Conservation (phyloP, 2,797 vertebrate species). For the Phalloptychus januarius region DNA sequence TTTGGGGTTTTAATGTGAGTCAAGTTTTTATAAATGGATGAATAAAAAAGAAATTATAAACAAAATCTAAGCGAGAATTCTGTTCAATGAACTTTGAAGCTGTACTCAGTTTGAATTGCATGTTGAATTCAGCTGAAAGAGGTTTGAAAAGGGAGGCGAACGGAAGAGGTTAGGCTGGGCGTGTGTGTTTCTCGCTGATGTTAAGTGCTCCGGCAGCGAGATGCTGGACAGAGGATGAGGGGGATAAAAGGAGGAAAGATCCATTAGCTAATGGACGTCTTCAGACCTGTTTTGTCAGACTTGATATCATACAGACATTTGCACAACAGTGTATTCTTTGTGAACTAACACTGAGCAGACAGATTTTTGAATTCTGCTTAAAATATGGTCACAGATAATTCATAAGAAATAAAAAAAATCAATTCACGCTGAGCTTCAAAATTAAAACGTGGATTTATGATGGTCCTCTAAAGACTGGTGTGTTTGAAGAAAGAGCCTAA, state of each 20-base stretch:
- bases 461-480: slow-evolving; percentile 10
- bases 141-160: slow-evolving; percentile 6
- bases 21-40: neutral
- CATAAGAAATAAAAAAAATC: slow-evolving; percentile 7
- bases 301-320: slow-evolving; percentile 46
- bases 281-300: slow-evolving; percentile 81
- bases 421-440: slow-evolving; percentile 12
- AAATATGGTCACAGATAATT: slow-evolving; percentile 36
- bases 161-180: slow-evolving; percentile 5
- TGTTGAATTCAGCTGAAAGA: slow-evolving; percentile 68
- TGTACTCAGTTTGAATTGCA: slow-evolving; percentile 30
- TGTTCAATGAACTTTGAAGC: slow-evolving; percentile 6
- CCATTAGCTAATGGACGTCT: slow-evolving; percentile 96
- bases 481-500: slow-evolving; percentile 67
- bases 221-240: slow-evolving; percentile 67
- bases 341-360: slow-evolving; percentile 14
- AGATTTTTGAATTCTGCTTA: slow-evolving; percentile 17
- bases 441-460: slow-evolving; percentile 24
- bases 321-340: slow-evolving; percentile 26
- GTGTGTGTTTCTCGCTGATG: slow-evolving; percentile 54
- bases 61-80: neutral
- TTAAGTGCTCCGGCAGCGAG: slow-evolving; percentile 71
- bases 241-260: slow-evolving; percentile 73
- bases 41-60: neutral
- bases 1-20: too few relatives aligned